Conservation (phyloP, 2,113 vertebrate genomes). For the Austrofundulus limnaeus region DNA sequence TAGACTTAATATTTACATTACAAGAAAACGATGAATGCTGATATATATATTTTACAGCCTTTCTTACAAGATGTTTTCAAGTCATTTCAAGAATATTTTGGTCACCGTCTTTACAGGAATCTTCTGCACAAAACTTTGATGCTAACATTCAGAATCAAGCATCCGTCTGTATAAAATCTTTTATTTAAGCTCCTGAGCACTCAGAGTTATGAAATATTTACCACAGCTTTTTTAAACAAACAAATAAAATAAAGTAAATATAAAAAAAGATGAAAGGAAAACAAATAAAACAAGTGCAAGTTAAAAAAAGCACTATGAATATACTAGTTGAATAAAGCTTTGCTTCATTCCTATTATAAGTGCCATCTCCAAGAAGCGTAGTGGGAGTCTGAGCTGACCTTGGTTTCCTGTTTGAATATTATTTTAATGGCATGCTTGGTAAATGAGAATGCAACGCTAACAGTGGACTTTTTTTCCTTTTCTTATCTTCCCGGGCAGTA, state of each 20-base stretch:
- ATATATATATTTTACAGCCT: conserved; percentile 28
- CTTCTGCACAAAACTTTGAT: conserved; percentile 36
- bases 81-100: conserved; percentile 37
- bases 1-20: conserved; percentile 56
- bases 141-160: conserved; percentile 35
- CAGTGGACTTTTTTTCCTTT: conserved; percentile 57
- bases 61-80: conserved; percentile 27
- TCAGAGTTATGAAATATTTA: conserved; percentile 17
- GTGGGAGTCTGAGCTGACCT: conserved; percentile 73
- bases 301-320: conserved; percentile 76
- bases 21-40: conserved; percentile 12
- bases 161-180: conserved; percentile 27
- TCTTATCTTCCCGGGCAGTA: conserved; percentile 65
- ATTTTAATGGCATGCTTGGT: conserved; percentile 69
- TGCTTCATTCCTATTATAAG: conserved; percentile 68
- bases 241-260: conserved; percentile 30
- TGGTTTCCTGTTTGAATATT: conserved; percentile 75
- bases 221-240: conserved; percentile 14
- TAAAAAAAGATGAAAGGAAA: conserved; percentile 54
- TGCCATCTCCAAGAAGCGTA: conserved; percentile 69
- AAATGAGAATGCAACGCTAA: conserved; percentile 72
- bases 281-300: conserved; percentile 51
- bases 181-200: conserved; percentile 23
- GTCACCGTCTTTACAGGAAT: conserved; percentile 36
- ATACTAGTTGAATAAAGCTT: conserved; percentile 64